phyloP scores from a whole-genome alignment of 1,140 invertebrate species.

The Potamilus streckersoni region DNA sequence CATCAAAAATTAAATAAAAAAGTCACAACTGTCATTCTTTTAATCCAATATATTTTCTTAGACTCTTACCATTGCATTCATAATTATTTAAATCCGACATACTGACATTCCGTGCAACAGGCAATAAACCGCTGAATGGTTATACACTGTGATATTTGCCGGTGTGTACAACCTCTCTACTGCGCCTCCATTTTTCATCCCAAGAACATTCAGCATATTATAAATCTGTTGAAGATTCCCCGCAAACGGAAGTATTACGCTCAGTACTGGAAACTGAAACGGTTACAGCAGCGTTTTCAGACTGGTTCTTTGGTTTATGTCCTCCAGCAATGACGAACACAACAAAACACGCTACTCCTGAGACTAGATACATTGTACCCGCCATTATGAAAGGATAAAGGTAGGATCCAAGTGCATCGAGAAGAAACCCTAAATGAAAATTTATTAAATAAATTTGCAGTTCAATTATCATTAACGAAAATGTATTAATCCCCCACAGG shows the following conservation, averaged over 20 bases:
- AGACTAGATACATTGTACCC: constrained; percentile 37
- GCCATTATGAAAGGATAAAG: constrained; percentile 39
- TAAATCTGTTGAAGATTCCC: too few relatives aligned
- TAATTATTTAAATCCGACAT: too few relatives aligned
- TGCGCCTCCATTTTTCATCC: too few relatives aligned
- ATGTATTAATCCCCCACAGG: neutral
- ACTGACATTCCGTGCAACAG: too few relatives aligned
- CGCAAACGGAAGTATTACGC: neutral
- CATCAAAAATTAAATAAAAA: too few relatives aligned
- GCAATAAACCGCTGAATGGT: too few relatives aligned
- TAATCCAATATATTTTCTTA: too few relatives aligned
- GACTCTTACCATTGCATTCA: too few relatives aligned
- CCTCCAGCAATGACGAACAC: constrained; percentile 15
- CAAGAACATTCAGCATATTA: too few relatives aligned
- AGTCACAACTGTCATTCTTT: too few relatives aligned
- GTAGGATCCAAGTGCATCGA: constrained; percentile 34
- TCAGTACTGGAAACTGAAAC: neutral
- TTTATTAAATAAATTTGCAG: neutral
- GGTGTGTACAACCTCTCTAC: too few relatives aligned
- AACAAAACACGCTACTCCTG: constrained; percentile 13
- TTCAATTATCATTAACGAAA: neutral
- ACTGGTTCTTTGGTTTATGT: neutral
- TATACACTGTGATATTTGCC: too few relatives aligned
- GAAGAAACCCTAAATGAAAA: constrained; percentile 37
- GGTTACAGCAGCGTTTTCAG: neutral